These are phyloP conservation scores for Xerus rutilus DNA, from an alignment of 2,797 vertebrate genomes.

Conservation along the genomic window DNA sequence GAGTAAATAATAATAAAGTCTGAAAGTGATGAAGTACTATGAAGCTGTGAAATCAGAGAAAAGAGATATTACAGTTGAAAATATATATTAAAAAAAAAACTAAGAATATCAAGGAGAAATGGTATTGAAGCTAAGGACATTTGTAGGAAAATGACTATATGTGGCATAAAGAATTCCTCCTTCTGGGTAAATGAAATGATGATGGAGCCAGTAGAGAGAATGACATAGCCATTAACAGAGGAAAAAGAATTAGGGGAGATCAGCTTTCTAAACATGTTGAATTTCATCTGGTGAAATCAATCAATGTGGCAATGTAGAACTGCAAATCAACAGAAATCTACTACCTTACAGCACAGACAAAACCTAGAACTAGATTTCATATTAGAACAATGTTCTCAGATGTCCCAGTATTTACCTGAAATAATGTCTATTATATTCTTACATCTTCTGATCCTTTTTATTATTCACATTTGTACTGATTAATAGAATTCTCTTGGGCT, in stretches of 20 bases:
- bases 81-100: background rate
- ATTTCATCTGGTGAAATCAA: slow-evolving; percentile 1
- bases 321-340: background rate
- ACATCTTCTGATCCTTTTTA: background rate
- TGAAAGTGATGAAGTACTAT: background rate
- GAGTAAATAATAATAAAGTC: background rate
- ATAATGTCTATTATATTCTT: background rate
- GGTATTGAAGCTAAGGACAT: background rate
- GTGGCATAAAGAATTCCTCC: background rate
- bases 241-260: background rate
- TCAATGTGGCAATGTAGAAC: background rate
- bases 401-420: background rate
- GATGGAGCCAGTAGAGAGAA: background rate
- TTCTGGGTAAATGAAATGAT: background rate
- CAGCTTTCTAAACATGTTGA: background rate
- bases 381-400: background rate
- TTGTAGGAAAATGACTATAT: background rate
- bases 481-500: background rate
- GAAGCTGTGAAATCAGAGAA: background rate
- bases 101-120: background rate
- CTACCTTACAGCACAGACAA: background rate
- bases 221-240: background rate
- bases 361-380: background rate
- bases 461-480: background rate
- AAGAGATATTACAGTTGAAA: background rate